Percentiles rank a stretch among this genome's conserved stretches.
Conservation (phyloP, 2,888 invertebrate species). For the Cheilosia soror region DNA sequence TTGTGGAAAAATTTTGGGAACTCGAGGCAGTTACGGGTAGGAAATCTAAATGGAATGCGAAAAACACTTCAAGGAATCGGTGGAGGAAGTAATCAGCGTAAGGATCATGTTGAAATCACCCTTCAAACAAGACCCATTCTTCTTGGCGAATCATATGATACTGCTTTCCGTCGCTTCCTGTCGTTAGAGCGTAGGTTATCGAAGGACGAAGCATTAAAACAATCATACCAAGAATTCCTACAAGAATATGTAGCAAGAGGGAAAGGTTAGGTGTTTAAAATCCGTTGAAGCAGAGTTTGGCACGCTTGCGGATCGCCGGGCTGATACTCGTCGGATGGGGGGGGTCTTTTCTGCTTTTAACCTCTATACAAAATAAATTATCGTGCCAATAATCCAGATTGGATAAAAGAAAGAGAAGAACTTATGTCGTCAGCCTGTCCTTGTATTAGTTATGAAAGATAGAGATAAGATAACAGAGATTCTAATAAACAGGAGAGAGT, state of each 20-base stretch:
- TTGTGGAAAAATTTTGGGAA: conserved; percentile 29
- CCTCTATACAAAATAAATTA: no score
- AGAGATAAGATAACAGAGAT: no score
- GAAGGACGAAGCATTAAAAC: background rate
- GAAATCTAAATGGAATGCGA: conserved; percentile 38
- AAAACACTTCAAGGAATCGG: conserved; percentile 4
- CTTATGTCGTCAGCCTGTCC: no score
- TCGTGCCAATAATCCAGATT: no score
- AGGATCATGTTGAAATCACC: conserved; percentile 1
- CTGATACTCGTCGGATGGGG: no score
- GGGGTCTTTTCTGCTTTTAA: no score
- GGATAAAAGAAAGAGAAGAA: no score
- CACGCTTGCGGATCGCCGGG: no score
- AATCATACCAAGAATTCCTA: background rate
- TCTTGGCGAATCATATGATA: background rate
- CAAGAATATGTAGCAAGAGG: background rate
- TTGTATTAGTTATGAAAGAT: no score
- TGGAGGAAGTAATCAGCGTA: conserved; percentile 6
- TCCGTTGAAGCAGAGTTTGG: no score
- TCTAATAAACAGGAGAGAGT: no score
- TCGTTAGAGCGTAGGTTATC: background rate
- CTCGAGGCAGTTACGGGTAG: conserved; percentile 6
- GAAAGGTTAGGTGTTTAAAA: no score
- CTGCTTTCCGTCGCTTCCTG: background rate
- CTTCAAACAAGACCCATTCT: conserved; percentile 1